Base-by-base conservation (phyloP, 2,888 invertebrate genomes). In the Helobdella robusta region DNA sequence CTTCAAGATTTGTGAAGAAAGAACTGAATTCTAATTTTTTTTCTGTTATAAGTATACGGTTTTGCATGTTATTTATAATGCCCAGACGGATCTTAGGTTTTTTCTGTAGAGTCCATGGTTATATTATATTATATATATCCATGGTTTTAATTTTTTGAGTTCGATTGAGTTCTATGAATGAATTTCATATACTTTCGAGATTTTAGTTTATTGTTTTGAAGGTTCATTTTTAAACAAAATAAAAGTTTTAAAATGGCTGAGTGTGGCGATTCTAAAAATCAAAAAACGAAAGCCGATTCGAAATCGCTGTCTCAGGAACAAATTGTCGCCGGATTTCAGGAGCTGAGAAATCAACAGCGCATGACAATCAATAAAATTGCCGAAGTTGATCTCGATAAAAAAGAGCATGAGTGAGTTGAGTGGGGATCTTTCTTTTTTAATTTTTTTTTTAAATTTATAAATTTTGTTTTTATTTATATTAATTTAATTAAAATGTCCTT, bases 321-420 rank as follows among this genome's bases (percentile, higher is more conserved):
- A 81, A 86, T 94, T 73, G 84, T 91, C 72, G 84, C 85, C 59
- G 89, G 88, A 66, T 94, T 95, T 82, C 91, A 94, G 81, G 83
- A 84, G 68, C 83, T 95, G 63, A 84, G 94, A 56, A 86, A 85
- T 73, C 93, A 94, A 77, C 95, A 95, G 81, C 84, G 91, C 74
- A 85, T 85, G 73, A 82, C 92, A 73, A 89, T 89, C 34, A 86
- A 85, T 73, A 94, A 93, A 84, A 84, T 94, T 68, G 87, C 89
- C 0, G 93, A 95, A 82, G 83, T 95, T 74, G 92, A 94, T 83
- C 85, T 88, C 84, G 95, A 97, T 80, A 84, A 90, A 69, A 92
- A 90, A 78, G 95, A 97, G 82, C 94, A 95, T 83, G 93, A 89
- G 94, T 95, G 82, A 71, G 74, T 67, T 28, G 15, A 25, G 5